phyloP scores from a whole-genome alignment of 2,113 vertebrate species.

The Nothobranchius furzeri region DNA sequence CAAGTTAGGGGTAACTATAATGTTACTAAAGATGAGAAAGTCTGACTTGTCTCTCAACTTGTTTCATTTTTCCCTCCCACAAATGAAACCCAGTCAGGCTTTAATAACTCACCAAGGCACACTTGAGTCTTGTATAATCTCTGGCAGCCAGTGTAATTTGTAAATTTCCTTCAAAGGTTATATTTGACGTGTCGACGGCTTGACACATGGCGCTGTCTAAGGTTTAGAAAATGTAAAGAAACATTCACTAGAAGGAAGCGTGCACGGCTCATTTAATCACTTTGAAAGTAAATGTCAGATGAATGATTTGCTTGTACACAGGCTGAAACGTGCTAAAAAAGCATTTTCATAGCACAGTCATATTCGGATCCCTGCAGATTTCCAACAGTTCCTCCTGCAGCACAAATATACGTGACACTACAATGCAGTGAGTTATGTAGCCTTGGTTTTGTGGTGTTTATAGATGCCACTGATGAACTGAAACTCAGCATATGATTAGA shows the following conservation, averaged over 20 bases:
- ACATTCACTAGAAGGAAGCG: slow-evolving; percentile 22
- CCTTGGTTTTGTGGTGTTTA: neutral
- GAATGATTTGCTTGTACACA: slow-evolving; percentile 38
- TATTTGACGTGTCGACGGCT: slow-evolving; percentile 60
- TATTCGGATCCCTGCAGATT: slow-evolving; percentile 19
- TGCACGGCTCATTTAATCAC: slow-evolving; percentile 41
- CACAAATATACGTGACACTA: neutral
- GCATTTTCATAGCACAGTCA: slow-evolving; percentile 8
- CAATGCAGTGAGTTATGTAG: neutral
- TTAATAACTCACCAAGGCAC: slow-evolving; percentile 53
- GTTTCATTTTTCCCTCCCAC: slow-evolving; percentile 39
- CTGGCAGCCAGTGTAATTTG: slow-evolving; percentile 44
- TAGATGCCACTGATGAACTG: neutral
- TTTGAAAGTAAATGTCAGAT: slow-evolving; percentile 40
- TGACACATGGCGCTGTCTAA: slow-evolving; percentile 58
- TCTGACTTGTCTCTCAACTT: slow-evolving; percentile 41
- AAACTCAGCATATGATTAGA: neutral
- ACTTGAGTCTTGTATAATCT: slow-evolving; percentile 40
- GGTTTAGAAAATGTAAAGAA: slow-evolving; percentile 47
- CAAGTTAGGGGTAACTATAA: neutral
- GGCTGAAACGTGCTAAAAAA: slow-evolving; percentile 19
- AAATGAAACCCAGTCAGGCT: slow-evolving; percentile 52
- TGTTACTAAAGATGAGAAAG: slow-evolving; percentile 9
- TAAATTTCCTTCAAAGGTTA: slow-evolving; percentile 62
- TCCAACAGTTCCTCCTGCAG: neutral